These are phyloP conservation scores for Rhinopomastus cyanomelas DNA, from an alignment of 2,113 vertebrate species.

Conservation along the genomic window DNA sequence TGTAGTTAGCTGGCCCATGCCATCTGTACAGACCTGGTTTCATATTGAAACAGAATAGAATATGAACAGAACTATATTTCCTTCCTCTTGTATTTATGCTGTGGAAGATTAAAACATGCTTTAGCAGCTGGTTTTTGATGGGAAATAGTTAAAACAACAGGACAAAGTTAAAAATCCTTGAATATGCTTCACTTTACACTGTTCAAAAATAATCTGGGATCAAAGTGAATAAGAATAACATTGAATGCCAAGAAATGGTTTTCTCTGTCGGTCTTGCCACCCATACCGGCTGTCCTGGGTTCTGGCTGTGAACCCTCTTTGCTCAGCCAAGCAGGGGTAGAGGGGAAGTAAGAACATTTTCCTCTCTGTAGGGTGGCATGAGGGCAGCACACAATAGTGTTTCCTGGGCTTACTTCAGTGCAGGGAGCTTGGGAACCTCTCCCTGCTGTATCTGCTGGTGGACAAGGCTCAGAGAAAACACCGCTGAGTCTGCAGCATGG, in stretches of 20 bases:
- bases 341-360: conserved; percentile 7
- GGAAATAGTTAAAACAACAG: background rate
- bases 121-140: background rate
- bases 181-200: background rate
- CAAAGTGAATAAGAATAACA: conserved; percentile 11
- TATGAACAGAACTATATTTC: background rate
- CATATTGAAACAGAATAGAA: background rate
- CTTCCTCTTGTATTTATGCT: background rate
- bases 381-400: background rate
- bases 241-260: background rate
- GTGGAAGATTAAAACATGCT: background rate
- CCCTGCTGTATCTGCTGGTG: background rate
- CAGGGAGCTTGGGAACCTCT: background rate
- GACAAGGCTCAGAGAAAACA: background rate
- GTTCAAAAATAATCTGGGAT: conserved; percentile 23
- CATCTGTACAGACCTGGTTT: background rate
- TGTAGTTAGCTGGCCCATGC: background rate
- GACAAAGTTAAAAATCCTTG: conserved; percentile 5
- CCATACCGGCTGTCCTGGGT: background rate
- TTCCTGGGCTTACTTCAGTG: background rate
- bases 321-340: background rate
- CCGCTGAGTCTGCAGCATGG: background rate
- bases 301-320: conserved; percentile 3
- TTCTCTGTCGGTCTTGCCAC: background rate
- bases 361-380: background rate